phyloP scores from a whole-genome alignment of 2,888 invertebrate species.

The Acronicta aceris region DNA sequence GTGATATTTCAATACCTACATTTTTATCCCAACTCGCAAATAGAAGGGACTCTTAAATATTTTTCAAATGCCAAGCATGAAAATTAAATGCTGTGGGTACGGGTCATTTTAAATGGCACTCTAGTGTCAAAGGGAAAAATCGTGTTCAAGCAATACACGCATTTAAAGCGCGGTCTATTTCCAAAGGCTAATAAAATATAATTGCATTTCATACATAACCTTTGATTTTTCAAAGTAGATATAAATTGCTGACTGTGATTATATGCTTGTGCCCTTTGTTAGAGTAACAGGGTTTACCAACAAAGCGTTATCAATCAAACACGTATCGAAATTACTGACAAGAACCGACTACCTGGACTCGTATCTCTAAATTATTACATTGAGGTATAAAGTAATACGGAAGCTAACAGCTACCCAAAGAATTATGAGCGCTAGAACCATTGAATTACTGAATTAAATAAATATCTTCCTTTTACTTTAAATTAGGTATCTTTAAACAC shows the following conservation, averaged over 20 bases:
- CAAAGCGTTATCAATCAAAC: slow-evolving; percentile 70
- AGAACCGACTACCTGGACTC: slow-evolving; percentile 66
- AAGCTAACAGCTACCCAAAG: background rate
- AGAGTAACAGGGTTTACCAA: slow-evolving; percentile 47
- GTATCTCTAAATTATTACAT: slow-evolving; percentile 65
- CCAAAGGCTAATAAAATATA: slow-evolving; percentile 27
- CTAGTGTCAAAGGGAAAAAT: slow-evolving; percentile 23
- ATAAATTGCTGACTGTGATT: slow-evolving; percentile 24
- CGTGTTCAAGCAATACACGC: slow-evolving; percentile 19
- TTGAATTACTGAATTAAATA: too few relatives aligned
- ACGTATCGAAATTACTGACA: slow-evolving; percentile 70
- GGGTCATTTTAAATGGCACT: slow-evolving; percentile 12
- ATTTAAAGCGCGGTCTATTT: slow-evolving; percentile 16
- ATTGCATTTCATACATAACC: slow-evolving; percentile 35
- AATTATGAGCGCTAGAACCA: too few relatives aligned
- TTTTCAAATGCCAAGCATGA: background rate
- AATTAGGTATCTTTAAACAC: too few relatives aligned
- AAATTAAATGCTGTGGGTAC: background rate
- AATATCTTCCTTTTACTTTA: too few relatives aligned
- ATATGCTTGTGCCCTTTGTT: slow-evolving; percentile 53
- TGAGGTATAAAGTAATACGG: background rate
- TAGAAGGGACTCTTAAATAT: too few relatives aligned
- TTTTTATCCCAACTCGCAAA: too few relatives aligned
- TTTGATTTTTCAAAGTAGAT: slow-evolving; percentile 41
- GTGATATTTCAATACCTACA: too few relatives aligned